Base-by-base conservation (phyloP, 2,888 invertebrate species). In the Oligia fasciuncula region DNA sequence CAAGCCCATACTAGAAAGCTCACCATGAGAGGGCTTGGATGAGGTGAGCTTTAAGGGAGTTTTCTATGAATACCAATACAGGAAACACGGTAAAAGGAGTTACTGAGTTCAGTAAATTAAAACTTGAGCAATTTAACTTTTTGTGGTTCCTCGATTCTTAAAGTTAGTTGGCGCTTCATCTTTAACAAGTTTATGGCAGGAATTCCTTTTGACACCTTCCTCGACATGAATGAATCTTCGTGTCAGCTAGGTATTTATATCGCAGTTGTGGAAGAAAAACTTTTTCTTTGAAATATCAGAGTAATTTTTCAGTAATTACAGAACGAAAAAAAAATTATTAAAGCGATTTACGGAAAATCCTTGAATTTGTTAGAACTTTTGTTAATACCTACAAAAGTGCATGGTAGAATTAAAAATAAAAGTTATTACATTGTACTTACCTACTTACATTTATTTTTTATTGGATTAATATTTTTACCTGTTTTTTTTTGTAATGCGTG, bases 91-190 rank as follows among this genome's bases (percentile, higher is more conserved):
- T 83, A 89, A 89, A 90, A 89, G 85, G 85, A 91, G 86, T 92
- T 89, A 88, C 87, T 83, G 90, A 91, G 89, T 91, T 92, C 81
- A 90, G 87, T 92, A 91, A 93, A 93, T 92, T 93, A 92, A 92
- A 95, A 95, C 94, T 95, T 93, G 87, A 87, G 92, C 95, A 95
- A 95, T 95, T 95, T 94, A 95, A 95, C 95, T 95, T 95, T 95
- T 94, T 94, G 92, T 92, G 92, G 91, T 88, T 86, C 88, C 89
- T 89, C 90, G 88, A 93, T 94, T 93, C 85, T 82, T 85, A 69
- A 89, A 91, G 85, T 91, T 87, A 87, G 89, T 90, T 89, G 84
- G 78, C 78, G 85, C 79, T 90, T 90, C 91, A 91, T 91, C 90
- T 90, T 91, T 89, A 89, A 91, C 89, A 91, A 90, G 88, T 91